Conservation (phyloP, 2,113 vertebrate species). For the Campylomormyrus tamandua region DNA sequence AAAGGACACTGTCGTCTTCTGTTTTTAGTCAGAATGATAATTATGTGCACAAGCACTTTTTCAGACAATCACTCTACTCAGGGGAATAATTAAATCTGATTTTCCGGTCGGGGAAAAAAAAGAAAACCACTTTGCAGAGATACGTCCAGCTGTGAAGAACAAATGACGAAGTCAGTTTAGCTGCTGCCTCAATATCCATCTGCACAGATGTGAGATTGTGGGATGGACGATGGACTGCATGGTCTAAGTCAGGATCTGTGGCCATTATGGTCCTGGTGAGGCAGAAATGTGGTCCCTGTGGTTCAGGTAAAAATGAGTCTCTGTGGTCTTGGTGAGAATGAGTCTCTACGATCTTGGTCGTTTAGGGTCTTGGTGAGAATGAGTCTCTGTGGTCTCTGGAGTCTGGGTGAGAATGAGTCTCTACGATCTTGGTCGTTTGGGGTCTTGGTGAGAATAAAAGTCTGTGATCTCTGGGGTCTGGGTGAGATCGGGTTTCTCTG, state of each 20-base stretch:
- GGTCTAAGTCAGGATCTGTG: background rate
- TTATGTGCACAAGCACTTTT: constrained; percentile 5
- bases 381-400: background rate
- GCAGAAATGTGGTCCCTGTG: background rate
- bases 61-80: background rate
- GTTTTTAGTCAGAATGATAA: background rate
- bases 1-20: background rate
- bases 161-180: background rate
- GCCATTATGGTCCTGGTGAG: background rate
- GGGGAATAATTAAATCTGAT: constrained; percentile 16
- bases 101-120: background rate
- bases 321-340: background rate
- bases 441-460: background rate
- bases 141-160: constrained; percentile 1
- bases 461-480: background rate
- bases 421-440: background rate
- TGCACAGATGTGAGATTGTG: background rate
- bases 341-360: background rate
- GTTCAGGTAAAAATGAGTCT: background rate
- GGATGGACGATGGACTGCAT: background rate
- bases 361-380: background rate
- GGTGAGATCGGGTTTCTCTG: background rate
- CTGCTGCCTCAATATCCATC: background rate
- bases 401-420: background rate
- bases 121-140: background rate